These are phyloP conservation scores for Psix sp. DNA, from an alignment of 1,140 invertebrate species.

Conservation along the genomic window DNA sequence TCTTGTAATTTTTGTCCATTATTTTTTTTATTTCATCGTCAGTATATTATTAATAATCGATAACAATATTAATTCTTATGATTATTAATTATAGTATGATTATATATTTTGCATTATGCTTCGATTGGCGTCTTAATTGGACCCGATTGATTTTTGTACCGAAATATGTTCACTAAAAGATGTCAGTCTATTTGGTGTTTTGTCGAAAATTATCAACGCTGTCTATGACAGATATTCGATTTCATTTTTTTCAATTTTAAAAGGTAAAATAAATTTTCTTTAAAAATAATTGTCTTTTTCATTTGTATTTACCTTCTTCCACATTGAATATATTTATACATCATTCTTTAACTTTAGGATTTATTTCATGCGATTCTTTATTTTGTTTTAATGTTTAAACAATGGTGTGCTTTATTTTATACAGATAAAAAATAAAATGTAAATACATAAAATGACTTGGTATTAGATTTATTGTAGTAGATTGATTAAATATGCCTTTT, in stretches of 20 bases:
- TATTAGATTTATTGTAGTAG: too few relatives aligned
- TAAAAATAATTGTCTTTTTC: constrained; percentile 5
- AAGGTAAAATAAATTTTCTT: constrained; percentile 35
- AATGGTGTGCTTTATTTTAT: too few relatives aligned
- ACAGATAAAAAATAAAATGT: too few relatives aligned
- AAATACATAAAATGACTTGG: too few relatives aligned
- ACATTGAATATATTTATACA: too few relatives aligned
- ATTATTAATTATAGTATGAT: constrained; percentile 18
- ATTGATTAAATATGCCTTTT: too few relatives aligned
- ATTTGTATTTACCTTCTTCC: background rate
- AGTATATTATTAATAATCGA: constrained; percentile 1
- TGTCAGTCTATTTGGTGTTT: constrained; percentile 4
- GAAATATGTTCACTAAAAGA: background rate
- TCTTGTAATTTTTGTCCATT: constrained; percentile 2
- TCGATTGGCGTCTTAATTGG: constrained; percentile 13
- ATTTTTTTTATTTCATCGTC: background rate
- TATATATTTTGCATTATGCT: constrained; percentile 16
- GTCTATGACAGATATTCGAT: constrained; percentile 15
- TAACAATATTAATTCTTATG: constrained; percentile 15
- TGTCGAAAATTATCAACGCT: constrained; percentile 16
- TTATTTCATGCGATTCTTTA: too few relatives aligned
- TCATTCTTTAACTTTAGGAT: too few relatives aligned
- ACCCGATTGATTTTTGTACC: background rate
- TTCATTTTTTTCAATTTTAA: constrained; percentile 26
- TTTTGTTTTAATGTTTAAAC: too few relatives aligned